Evolutionary conservation across 2,888 invertebrate species (phyloP), one percentile per base, ranked within the genome.

Genomic region (Balanococcus diminutus): DNA sequence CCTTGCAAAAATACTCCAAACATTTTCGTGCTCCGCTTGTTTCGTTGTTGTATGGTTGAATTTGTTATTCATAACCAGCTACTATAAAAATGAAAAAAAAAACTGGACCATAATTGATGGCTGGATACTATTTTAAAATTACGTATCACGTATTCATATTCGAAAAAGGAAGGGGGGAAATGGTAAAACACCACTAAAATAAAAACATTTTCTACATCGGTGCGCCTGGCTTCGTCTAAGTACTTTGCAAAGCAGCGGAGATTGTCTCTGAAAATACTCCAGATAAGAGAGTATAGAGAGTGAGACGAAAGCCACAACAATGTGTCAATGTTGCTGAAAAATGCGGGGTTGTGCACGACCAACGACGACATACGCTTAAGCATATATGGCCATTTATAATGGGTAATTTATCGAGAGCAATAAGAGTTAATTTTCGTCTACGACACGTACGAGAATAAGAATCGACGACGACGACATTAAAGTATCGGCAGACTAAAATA

Each of bases 31-130:
- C n/a, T n/a, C n/a, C n/a, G n/a, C n/a, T n/a, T n/a, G n/a, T n/a
- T n/a, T n/a, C n/a, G n/a, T n/a, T n/a, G n/a, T n/a, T n/a, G n/a
- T n/a, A n/a, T n/a, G n/a, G n/a, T n/a, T 14, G 22, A 67, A 67
- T 67, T 67, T 67, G n/a, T 67, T 67, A 67, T 67, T 67, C 61
- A 67, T 28, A 67, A 67, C 61, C 28, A 67, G 61, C 28, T 28
- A 51, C 19, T 4, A 36, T 6, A 36, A 36, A 36, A 36, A 36
- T 4, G 36, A 36, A 36, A 8, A 8, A 46, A 67, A 67, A 67
- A 67, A 67, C 61, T 67, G 28, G 61, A 67, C 61, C 28, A 14
- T 67, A n/a, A n/a, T 67, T 28, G 61, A n/a, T n/a, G n/a, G n/a
- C n/a, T n/a, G n/a, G n/a, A 8, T 51, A 19, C 9, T 51, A 51